A percentile compares a stretch with the other conserved stretches of the same genome.
Evolutionary conservation across 2,113 vertebrate genomes (phyloP).

Genomic region (Myrmecobius fasciatus): DNA sequence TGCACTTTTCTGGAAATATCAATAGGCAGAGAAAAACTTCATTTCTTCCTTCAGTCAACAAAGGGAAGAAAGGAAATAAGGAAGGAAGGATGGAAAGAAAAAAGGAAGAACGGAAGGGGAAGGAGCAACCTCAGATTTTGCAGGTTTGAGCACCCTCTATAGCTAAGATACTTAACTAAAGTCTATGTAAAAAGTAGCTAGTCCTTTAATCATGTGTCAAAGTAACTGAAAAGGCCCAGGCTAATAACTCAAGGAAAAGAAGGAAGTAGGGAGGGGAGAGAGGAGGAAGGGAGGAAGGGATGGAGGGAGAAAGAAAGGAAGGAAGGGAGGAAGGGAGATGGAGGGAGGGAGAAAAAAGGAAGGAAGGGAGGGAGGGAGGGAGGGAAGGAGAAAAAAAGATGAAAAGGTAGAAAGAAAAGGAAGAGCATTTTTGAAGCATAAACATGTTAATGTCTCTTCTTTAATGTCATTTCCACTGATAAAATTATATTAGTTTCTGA

Average conservation of each 20-base stretch:
- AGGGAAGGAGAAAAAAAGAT: too few species aligned
- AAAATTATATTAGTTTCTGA: not conserved
- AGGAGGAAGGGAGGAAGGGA: too few species aligned
- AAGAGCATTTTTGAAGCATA: not conserved
- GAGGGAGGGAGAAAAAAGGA: too few species aligned
- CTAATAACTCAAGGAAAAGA: not conserved
- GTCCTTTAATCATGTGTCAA: not conserved
- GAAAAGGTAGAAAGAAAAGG: not conserved
- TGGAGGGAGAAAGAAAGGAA: too few species aligned
- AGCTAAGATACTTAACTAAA: not conserved
- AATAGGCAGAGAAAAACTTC: not conserved
- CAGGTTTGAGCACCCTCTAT: not conserved
- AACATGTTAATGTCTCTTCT: not conserved
- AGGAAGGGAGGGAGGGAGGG: accelerated
- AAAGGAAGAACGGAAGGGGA: too few species aligned
- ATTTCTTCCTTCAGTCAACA: not conserved
- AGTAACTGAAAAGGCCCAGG: not conserved
- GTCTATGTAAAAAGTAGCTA: not conserved
- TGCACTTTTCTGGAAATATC: not conserved
- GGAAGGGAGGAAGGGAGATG: too few species aligned
- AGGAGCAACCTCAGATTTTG: not conserved
- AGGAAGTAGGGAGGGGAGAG: not conserved
- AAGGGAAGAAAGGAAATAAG: too few species aligned
- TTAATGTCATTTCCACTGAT: not conserved
- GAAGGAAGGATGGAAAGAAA: too few species aligned